Base-by-base conservation (phyloP, 2,888 invertebrate genomes). In the Kuschelorhynchus macadamiae region DNA sequence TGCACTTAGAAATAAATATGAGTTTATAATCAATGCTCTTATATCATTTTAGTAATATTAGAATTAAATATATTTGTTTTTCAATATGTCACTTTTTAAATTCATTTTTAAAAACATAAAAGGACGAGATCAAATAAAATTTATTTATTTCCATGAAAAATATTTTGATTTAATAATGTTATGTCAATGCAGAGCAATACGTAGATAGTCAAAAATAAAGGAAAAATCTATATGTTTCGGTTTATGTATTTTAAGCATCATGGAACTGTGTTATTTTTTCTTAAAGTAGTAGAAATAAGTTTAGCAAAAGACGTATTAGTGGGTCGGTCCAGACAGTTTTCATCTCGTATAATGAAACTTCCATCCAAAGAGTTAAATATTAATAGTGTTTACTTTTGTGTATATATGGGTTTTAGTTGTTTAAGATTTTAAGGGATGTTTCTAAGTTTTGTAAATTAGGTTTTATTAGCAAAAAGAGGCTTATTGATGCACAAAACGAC, bases 141-240 rank as follows among this genome's bases (percentile, higher is more conserved):
- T 25, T 25, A 11, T 8, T n/a, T 47, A n/a, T 2, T 47, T 47
- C 16, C 5, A 2, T 25, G 47, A 47, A 47, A 47, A 25, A 7
- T 11, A 39, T 12, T 14, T 39, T 39, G n/a, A 39, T 25, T 81
- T 80, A 80, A 79, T 73, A 75, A 78, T 73, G 72, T 72, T 75
- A 82, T 81, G 83, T 84, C 84, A 84, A 84, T 84, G 83, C 83
- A 82, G 82, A 84, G 84, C 84, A 84, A 84, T 84, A 84, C 83
- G 81, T 83, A 83, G 82, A 79, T 83, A 83, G 82, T 71, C 72
- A 66, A 74, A 78, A 79, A 79, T 81, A 81, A 80, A 79, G 79
- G 79, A 77, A 79, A 81, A 81, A 79, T 76, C 52, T 64, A 70
- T 68, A 72, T 68, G 78, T 80, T 81, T 79, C 77, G 77, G 76